Base-by-base conservation (phyloP, 2,888 invertebrate genomes). In the Cerastis leucographa region DNA sequence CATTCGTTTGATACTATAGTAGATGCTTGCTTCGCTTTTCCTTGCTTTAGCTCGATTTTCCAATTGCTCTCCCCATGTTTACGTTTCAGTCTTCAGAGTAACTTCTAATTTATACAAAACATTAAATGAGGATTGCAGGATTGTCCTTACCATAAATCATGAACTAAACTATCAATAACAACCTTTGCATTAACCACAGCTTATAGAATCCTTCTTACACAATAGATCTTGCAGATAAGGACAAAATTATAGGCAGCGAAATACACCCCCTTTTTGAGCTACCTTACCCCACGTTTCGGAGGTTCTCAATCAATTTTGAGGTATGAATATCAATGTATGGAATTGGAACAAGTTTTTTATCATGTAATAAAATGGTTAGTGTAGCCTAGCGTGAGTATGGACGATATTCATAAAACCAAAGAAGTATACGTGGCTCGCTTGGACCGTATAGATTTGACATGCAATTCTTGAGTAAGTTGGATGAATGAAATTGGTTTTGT, bases 291-390 rank as follows among this genome's bases (percentile, higher is more conserved):
- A 76, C 12, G 40, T 42, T 71, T 59, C 64, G n/a, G 14, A 44
- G 54, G 56, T 12, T 22, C 8, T 82, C 70, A 78, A 85, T 87
- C 70, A 87, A 79, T 78, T 81, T 70, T 76, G 29, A 66, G 71
- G 59, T 66, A 86, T 71, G 74, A 73, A 81, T 81, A 79, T 64
- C 77, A 85, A 79, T 78, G 73, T 77, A 75, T 67, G 71, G 80
- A 85, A 83, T 78, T 71, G 74, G 79, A 80, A 78, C 78, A 77
- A 70, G 71, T 73, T 85, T 86, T 83, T 87, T 85, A 79, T 76
- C 80, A 40, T 64, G 78, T 79, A 67, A 77, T 85, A 83, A 85
- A 83, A 80, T 83, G 71, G 76, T 64, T 67, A 72, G 72, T 42
- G 61, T 56, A n/a, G 17, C 12, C 17, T 86, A 29, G 85, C 86